Conservation (phyloP, 2,113 vertebrate species). For the Sylvicapra grimmia region DNA sequence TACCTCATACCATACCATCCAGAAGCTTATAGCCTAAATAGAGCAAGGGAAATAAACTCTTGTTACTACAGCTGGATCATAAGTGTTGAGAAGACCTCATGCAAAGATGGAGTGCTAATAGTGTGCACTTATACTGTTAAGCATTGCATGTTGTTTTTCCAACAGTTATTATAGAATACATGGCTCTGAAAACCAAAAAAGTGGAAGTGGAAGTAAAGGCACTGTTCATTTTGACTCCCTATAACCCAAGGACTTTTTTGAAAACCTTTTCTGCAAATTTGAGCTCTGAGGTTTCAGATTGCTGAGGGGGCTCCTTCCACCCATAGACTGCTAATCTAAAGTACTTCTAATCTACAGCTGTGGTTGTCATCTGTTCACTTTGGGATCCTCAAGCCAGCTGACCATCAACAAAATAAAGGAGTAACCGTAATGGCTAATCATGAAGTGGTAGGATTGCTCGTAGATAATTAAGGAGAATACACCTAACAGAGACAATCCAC, state of each 20-base stretch:
- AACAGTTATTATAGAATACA: background rate
- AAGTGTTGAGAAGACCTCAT: background rate
- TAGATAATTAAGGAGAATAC: background rate
- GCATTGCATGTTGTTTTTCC: background rate
- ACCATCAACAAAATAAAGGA: background rate
- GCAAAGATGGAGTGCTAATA: background rate
- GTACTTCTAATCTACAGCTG: background rate
- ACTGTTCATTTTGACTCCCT: background rate
- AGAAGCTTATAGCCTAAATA: background rate
- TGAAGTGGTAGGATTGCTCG: background rate
- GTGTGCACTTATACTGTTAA: background rate
- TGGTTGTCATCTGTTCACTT: background rate
- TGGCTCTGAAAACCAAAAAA: background rate
- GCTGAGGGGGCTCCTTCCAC: background rate
- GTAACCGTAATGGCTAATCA: background rate
- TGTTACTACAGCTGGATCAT: background rate
- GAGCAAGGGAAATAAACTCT: background rate
- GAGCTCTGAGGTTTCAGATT: background rate
- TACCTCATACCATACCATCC: background rate
- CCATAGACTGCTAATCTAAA: background rate
- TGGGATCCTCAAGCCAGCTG: background rate
- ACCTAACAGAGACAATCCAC: background rate
- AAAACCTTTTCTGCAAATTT: background rate
- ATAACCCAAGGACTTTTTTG: background rate
- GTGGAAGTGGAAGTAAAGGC: background rate